A percentile compares a stretch with the other conserved stretches of the same genome.
Conservation (phyloP, 2,888 invertebrate genomes). For the Biston stratarius region DNA sequence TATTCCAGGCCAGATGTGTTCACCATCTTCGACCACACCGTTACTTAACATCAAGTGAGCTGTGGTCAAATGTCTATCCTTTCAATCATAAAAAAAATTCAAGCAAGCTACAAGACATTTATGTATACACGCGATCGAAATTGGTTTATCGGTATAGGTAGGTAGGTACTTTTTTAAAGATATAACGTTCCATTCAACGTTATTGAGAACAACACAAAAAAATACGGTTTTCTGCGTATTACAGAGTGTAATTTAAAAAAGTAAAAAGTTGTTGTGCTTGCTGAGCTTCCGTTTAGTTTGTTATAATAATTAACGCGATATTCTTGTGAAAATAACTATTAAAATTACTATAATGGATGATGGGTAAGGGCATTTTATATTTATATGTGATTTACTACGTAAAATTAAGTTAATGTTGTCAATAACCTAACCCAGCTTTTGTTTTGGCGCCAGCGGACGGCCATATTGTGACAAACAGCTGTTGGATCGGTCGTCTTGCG, state of each 20-base stretch:
- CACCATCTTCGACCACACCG: no score
- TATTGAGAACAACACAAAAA: not conserved
- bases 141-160: no score
- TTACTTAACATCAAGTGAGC: no score
- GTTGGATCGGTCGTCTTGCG: conserved; percentile 71
- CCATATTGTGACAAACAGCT: conserved; percentile 84
- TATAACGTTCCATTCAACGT: not conserved
- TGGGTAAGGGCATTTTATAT: conserved; percentile 60
- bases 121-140: no score
- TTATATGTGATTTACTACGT: not conserved
- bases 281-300: conserved; percentile 9
- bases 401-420: not conserved
- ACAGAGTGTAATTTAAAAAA: conserved; percentile 35
- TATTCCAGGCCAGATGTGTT: no score
- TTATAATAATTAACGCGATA: not conserved
- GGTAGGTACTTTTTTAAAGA: no score
- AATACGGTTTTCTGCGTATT: conserved; percentile 22
- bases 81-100: no score
- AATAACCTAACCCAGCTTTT: conserved; percentile 52
- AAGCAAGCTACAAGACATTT: no score
- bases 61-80: no score
- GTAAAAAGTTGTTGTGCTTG: conserved; percentile 21
- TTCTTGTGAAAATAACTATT: conserved; percentile 15
- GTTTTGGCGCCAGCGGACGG: conserved; percentile 80
- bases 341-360: conserved; percentile 56